Conservation (phyloP, 2,797 vertebrate genomes). For the Pseudomugil tenellus region DNA sequence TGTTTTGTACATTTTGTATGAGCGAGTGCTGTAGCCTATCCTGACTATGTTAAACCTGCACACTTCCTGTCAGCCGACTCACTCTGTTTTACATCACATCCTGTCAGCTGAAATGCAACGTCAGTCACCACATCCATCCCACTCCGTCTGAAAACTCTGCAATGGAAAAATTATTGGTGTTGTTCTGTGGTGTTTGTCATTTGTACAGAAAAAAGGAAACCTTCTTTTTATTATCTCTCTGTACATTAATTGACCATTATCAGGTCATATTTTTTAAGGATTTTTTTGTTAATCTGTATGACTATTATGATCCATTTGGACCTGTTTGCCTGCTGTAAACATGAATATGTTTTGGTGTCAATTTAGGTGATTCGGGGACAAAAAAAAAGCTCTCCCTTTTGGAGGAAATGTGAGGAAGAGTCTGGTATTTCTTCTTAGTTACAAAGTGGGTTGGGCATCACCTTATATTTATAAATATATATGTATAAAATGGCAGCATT, state of each 20-base stretch:
- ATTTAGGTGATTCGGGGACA: conserved; percentile 73
- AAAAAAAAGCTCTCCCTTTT: conserved; percentile 42
- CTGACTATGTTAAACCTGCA: conserved; percentile 88
- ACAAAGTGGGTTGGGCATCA: conserved; percentile 41
- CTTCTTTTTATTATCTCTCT: conserved; percentile 87
- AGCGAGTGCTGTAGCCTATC: conserved; percentile 95
- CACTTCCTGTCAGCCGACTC: conserved; percentile 89
- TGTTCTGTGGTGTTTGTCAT: conserved; percentile 97
- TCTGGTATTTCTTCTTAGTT: conserved; percentile 53
- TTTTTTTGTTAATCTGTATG: conserved; percentile 84
- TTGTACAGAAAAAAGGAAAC: conserved; percentile 88
- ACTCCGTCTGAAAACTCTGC: conserved; percentile 68
- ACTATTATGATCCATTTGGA: conserved; percentile 81
- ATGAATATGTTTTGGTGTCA: conserved; percentile 85
- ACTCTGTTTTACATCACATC: conserved; percentile 78
- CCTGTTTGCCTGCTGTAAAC: conserved; percentile 83
- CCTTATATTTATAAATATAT: background rate
- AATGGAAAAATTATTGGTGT: conserved; percentile 84
- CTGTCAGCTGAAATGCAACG: conserved; percentile 70
- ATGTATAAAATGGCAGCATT: conserved; percentile 1
- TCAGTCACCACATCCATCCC: conserved; percentile 52
- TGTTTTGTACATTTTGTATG: conserved; percentile 99
- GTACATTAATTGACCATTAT: conserved; percentile 79
- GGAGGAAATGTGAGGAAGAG: conserved; percentile 66
- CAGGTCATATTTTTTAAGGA: conserved; percentile 84